Evolutionary conservation across 2,113 vertebrate genomes (phyloP).

Genomic region (Anhinga rufa): DNA sequence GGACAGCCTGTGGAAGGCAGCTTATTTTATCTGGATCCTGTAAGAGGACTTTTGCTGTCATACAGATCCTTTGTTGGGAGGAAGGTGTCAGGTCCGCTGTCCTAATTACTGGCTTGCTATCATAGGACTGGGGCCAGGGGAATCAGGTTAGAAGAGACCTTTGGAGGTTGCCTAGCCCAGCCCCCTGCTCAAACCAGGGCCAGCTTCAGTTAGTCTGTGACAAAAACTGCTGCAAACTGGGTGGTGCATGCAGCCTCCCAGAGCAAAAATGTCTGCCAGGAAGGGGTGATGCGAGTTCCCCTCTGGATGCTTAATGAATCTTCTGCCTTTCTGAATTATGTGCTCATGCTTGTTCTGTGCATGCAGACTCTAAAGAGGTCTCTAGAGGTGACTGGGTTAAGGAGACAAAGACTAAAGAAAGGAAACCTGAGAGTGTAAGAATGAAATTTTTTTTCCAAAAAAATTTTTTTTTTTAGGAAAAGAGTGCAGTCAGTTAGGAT

Average conservation of each 20-base stretch:
- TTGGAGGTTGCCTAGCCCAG: not conserved
- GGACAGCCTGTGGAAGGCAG: not conserved
- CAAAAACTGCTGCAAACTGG: not conserved
- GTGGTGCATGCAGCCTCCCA: not conserved
- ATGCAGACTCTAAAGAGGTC: not conserved
- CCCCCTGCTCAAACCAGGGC: not conserved
- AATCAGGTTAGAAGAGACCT: not conserved
- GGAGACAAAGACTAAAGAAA: not conserved
- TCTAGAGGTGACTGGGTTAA: not conserved
- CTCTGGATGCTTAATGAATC: not conserved
- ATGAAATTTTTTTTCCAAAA: not conserved
- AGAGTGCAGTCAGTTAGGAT: not conserved
- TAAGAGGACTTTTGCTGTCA: not conserved
- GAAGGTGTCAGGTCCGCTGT: not conserved
- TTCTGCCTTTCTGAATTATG: not conserved
- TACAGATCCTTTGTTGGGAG: not conserved
- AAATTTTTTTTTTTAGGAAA: not conserved
- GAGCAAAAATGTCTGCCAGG: not conserved
- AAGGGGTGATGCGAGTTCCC: not conserved
- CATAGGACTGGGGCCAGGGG: fast-evolving
- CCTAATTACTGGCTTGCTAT: not conserved
- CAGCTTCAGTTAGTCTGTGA: not conserved
- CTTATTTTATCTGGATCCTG: not conserved
- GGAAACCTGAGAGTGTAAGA: not conserved
- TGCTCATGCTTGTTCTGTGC: not conserved